A percentile compares a stretch with the other conserved stretches of the same genome.
Conservation (phyloP, 2,797 vertebrate species). For the Acridotheres tristis region DNA sequence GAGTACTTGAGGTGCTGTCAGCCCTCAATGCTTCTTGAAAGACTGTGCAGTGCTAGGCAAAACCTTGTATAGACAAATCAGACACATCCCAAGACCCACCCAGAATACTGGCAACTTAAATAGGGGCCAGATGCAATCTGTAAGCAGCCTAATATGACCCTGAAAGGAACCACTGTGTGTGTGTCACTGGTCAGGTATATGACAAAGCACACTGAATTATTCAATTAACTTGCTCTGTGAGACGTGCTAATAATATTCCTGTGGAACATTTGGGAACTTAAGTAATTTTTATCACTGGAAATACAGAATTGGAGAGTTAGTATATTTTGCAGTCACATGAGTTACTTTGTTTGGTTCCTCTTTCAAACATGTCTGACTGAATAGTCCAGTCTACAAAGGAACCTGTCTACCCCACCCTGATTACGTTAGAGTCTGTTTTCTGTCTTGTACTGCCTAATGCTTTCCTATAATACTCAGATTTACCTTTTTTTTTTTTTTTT, state of each 20-base stretch:
- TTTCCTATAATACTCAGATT: constrained; percentile 10
- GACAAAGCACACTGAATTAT: neutral
- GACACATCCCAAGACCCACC: neutral
- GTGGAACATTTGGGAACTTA: neutral
- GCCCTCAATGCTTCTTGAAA: neutral
- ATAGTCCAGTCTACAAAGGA: neutral
- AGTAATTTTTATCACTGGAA: neutral
- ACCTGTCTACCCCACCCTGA: no score
- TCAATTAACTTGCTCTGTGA: neutral
- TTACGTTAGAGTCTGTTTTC: neutral
- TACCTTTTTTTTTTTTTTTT: neutral
- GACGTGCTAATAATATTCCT: neutral
- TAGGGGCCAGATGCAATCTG: neutral
- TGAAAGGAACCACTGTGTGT: neutral
- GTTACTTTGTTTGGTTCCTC: neutral
- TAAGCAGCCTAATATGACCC: neutral
- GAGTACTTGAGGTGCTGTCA: neutral
- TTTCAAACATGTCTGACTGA: neutral
- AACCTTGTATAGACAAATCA: neutral
- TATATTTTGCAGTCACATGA: neutral
- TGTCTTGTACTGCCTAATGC: constrained; percentile 2
- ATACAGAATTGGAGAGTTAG: neutral
- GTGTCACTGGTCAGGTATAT: neutral
- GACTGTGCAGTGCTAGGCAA: neutral
- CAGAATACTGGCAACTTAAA: neutral